Evolutionary conservation across 2,113 vertebrate species (phyloP).

Genomic region (Leiothrix lutea): DNA sequence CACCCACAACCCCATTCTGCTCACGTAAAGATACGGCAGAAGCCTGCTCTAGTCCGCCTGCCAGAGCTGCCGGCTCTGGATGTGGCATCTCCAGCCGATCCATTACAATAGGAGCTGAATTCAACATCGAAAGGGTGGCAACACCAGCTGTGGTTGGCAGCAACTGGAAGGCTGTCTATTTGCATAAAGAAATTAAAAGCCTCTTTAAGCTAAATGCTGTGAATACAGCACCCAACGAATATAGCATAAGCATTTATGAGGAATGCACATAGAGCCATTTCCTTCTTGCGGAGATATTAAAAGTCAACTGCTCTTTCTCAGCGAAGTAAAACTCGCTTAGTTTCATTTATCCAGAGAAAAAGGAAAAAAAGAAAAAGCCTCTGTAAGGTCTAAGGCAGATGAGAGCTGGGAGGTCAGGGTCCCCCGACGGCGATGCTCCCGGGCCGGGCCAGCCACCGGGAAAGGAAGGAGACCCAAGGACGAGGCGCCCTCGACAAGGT

Average conservation of each 20-base stretch:
- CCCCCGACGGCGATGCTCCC: constrained; percentile 24
- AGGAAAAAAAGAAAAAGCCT: not conserved
- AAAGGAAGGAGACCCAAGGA: constrained; percentile 67
- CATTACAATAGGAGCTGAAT: not conserved
- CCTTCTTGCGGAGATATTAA: not conserved
- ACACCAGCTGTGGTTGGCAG: not conserved
- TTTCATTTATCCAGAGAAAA: not conserved
- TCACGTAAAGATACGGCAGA: constrained; percentile 22
- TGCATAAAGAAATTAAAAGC: not conserved
- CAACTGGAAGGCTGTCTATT: not conserved
- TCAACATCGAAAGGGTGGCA: not conserved
- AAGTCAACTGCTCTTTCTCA: not conserved
- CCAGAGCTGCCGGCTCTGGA: not conserved
- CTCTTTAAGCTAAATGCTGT: not conserved
- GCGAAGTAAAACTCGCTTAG: not conserved
- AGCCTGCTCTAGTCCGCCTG: not conserved
- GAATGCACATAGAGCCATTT: not conserved
- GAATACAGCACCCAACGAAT: not conserved
- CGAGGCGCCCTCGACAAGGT: constrained; percentile 73
- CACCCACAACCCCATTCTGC: constrained; percentile 29
- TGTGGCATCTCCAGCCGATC: not conserved
- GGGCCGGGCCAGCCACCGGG: not conserved
- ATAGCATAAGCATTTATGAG: not conserved
- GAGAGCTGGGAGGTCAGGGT: not conserved
- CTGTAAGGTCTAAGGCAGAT: not conserved